Base-by-base conservation (phyloP, 2,113 vertebrate species). In the Cynopterus brachyotis region DNA sequence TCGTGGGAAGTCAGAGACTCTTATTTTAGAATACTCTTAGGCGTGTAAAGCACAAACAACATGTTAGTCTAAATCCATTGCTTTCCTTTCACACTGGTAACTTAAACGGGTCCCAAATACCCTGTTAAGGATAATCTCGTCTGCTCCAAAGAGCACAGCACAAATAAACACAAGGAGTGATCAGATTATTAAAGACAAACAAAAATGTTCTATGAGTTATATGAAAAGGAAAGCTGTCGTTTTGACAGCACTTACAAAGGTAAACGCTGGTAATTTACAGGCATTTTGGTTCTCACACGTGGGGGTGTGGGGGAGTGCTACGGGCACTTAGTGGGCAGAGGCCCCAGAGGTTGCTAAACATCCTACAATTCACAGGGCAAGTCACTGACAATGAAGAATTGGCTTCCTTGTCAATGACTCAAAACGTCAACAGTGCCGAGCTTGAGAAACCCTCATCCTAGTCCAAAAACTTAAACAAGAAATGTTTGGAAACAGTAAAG, bases 401-500 rank as follows among this genome's bases (percentile, higher is more conserved):
- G n/a, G 19, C n/a, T 40, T 2, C 19, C 30, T 11, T 19, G 28
- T 62, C 42, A 8, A 40, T 47, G 59, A 13, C 32, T 42, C 73
- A 12, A 40, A 86, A 5, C 7, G 16, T 59, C 40, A 20, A 5
- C 3, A 57, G 55, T 17, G 28, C 20, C 53, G 16, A 59, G 59
- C 22, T 9, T 17, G 30, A 67, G n/a, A 87, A 60, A n/a, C 59
- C 66, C 28, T 40, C 20, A 60, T 55, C 93, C 75, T 37, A 73
- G 91, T 91, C 72, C 91, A 97, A 98, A 96, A 98, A 98, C 97
- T 97, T 97, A 59, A 98, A 26, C 96, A 92, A 90, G 96, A 93
- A 98, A 73, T 91, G 96, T 97, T 98, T 97, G 96, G 98, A 98
- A 98, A 98, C 91, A 75, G 93, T 64, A 95, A 86, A 92, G 93